A percentile compares a stretch with the other conserved stretches of the same genome.
These are phyloP conservation scores for Hyperopisus bebe DNA, from an alignment of 2,113 vertebrate genomes.

Conservation along the genomic window DNA sequence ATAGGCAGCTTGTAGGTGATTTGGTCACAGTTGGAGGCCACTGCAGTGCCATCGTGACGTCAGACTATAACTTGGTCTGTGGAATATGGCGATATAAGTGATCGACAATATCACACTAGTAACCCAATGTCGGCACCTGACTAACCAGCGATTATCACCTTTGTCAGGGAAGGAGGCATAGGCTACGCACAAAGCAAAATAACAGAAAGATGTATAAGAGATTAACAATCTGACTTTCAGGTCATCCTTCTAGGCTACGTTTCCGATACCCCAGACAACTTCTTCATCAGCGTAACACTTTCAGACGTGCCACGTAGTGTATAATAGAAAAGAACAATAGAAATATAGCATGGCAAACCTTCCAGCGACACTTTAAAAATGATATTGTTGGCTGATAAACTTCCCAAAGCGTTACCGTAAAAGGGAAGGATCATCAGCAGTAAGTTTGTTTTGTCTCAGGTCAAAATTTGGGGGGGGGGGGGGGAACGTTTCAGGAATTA, in stretches of 20 bases:
- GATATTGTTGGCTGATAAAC: background rate
- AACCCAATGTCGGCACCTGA: background rate
- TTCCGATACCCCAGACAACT: background rate
- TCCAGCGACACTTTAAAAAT: background rate
- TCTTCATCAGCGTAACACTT: background rate
- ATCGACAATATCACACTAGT: background rate
- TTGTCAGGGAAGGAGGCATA: background rate
- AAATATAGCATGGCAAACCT: background rate
- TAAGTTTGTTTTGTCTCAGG: background rate
- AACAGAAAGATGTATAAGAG: background rate
- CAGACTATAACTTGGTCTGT: background rate
- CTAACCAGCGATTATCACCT: background rate
- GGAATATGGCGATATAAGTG: background rate
- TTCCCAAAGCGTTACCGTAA: background rate
- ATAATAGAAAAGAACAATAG: background rate
- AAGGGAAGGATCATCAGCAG: background rate
- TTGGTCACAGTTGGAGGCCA: background rate
- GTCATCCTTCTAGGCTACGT: too few species aligned
- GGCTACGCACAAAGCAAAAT: background rate
- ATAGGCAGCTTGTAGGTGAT: background rate
- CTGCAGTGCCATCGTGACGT: background rate
- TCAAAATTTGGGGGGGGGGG: background rate
- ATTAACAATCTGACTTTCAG: too few species aligned
- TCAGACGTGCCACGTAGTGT: background rate
- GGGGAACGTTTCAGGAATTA: background rate